Base-by-base conservation (phyloP, 2,888 invertebrate species). In the Odontomyia ornata region DNA sequence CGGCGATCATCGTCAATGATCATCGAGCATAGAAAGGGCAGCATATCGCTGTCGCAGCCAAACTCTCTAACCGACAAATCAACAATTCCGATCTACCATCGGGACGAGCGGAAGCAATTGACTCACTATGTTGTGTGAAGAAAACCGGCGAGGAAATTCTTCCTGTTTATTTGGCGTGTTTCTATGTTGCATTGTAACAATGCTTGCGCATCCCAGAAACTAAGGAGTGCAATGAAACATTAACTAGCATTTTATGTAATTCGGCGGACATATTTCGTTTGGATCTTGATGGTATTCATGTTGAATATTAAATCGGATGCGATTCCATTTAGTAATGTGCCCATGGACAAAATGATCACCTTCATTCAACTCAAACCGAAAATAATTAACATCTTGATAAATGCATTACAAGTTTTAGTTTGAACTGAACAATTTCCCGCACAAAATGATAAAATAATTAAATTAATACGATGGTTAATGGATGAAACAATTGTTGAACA, bases 111-210 rank as follows among this genome's bases (percentile, higher is more conserved):
- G 97, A 97, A 87, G 98, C 99, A 0, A 90, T 98, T 82, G 99
- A 98, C 23, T 93, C 98, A 1, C 88, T 99, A 23, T 99, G 99
- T 85, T 98, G 97, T 86, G 93, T 98, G 0, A 97, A 97, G 87
- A 96, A 96, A 86, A 95, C 97, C 0, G 95, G 95, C n/a, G n/a
- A n/a, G n/a, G n/a, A n/a, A n/a, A n/a, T n/a, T n/a, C n/a, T n/a
- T n/a, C n/a, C n/a, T n/a, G 94, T 93, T 0, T 99, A 99, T 88
- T 89, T 98, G 82, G 96, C 98, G 11, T 90, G 98, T 69, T 97
- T 98, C 88, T 98, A 97, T 87, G 91, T 97, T 82, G 95, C 96
- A 3, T 87, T 99, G 80, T 93, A 93, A n/a, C n/a, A n/a, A n/a
- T n/a, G n/a, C n/a, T n/a, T n/a, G n/a, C n/a, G n/a, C n/a, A n/a